These are phyloP conservation scores for Dromius quadrimaculatus DNA, from an alignment of 2,888 invertebrate genomes.

Conservation along the genomic window DNA sequence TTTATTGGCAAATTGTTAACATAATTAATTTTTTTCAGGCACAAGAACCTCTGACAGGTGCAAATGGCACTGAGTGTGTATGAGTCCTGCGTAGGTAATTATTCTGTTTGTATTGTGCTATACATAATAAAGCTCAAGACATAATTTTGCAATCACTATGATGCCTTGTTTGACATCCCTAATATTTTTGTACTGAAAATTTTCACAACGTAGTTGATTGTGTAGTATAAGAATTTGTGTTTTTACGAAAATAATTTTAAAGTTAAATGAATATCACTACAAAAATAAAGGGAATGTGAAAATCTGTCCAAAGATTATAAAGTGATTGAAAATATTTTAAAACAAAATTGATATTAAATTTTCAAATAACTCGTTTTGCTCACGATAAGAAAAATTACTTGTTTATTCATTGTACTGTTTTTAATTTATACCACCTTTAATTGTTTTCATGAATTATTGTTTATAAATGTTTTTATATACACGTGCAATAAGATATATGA, in stretches of 20 bases:
- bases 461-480: no score
- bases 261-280: slow-evolving; percentile 42
- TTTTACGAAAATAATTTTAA: slow-evolving; percentile 30
- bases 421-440: slow-evolving; percentile 18
- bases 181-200: slow-evolving; percentile 44
- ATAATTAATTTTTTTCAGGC: slow-evolving; percentile 72
- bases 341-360: slow-evolving; percentile 48
- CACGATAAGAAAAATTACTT: slow-evolving; percentile 39
- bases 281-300: slow-evolving; percentile 48
- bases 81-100: slow-evolving; percentile 63
- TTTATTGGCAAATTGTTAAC: slow-evolving; percentile 22
- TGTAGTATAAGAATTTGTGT: slow-evolving; percentile 16
- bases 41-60: slow-evolving; percentile 84
- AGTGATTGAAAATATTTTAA: slow-evolving; percentile 51
- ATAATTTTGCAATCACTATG: slow-evolving; percentile 51
- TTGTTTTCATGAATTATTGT: slow-evolving; percentile 22
- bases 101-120: slow-evolving; percentile 45
- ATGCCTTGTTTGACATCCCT: slow-evolving; percentile 49
- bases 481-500: slow-evolving; percentile 26
- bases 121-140: slow-evolving; percentile 49
- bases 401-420: slow-evolving; percentile 38
- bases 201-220: not conserved
- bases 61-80: slow-evolving; percentile 85
- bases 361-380: slow-evolving; percentile 37
- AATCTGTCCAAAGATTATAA: slow-evolving; percentile 51